These are phyloP conservation scores for Amiota mariae DNA, from an alignment of 2,888 invertebrate genomes.

Conservation along the genomic window DNA sequence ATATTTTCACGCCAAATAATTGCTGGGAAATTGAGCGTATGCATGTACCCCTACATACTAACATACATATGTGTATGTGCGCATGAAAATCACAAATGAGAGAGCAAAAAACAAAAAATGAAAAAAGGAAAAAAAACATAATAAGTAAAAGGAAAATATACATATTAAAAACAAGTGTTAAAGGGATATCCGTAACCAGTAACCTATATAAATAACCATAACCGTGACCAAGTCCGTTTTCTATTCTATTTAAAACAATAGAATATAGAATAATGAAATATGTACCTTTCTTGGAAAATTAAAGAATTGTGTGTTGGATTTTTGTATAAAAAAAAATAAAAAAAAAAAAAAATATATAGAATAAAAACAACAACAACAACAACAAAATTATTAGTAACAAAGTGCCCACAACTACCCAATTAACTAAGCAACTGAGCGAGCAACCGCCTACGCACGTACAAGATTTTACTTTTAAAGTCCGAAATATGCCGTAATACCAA, in stretches of 20 bases:
- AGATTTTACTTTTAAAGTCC: background rate
- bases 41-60: conserved; percentile 20
- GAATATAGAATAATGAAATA: too few species aligned
- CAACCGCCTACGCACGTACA: conserved; percentile 1
- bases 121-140: conserved; percentile 49
- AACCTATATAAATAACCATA: background rate
- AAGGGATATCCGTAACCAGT: background rate
- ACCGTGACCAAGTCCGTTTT: background rate
- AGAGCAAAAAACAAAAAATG: conserved; percentile 52
- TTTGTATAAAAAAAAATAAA: too few species aligned
- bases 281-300: too few species aligned
- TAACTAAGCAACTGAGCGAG: background rate
- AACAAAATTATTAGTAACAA: background rate
- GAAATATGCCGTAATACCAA: background rate
- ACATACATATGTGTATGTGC: conserved; percentile 24
- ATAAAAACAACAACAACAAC: background rate
- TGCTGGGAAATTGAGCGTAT: conserved; percentile 32
- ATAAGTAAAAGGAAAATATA: conserved; percentile 39
- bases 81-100: conserved; percentile 41
- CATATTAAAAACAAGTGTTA: conserved; percentile 1
- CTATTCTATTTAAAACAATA: too few species aligned
- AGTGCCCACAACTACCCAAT: background rate
- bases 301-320: too few species aligned
- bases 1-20: conserved; percentile 62
- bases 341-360: too few species aligned